Percentiles rank a stretch among this genome's conserved stretches.
These are phyloP conservation scores for Eira barbara DNA, from an alignment of 2,113 vertebrate genomes.

Conservation along the genomic window DNA sequence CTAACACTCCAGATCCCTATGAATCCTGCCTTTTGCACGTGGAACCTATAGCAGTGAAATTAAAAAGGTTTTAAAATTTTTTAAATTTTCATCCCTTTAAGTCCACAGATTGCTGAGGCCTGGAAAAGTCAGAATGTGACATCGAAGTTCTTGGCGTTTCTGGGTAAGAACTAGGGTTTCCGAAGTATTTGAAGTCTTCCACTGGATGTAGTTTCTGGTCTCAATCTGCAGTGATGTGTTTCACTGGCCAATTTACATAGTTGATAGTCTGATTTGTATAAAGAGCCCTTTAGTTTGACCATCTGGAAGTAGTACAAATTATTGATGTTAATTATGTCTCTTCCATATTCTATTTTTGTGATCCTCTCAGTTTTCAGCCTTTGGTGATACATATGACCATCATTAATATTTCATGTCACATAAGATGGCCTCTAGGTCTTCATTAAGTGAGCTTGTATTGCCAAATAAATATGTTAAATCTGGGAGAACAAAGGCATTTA, in stretches of 20 bases:
- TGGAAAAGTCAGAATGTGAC: background rate
- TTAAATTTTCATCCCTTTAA: background rate
- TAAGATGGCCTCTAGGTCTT: conserved; percentile 46
- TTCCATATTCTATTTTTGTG: conserved; percentile 41
- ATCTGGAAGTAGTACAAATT: conserved; percentile 51
- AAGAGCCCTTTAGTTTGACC: background rate
- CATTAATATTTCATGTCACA: conserved; percentile 54
- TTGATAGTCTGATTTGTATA: conserved; percentile 53
- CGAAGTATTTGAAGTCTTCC: conserved; percentile 27
- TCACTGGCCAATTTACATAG: conserved; percentile 25
- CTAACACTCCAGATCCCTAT: background rate
- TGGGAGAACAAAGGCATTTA: background rate
- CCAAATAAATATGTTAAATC: background rate
- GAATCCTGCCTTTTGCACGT: background rate
- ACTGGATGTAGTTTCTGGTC: background rate
- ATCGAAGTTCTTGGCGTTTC: background rate
- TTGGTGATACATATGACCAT: conserved; percentile 44
- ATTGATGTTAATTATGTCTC: conserved; percentile 51
- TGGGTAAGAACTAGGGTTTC: background rate
- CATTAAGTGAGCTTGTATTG: conserved; percentile 18
- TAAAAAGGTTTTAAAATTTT: background rate
- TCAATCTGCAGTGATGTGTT: conserved; percentile 40
- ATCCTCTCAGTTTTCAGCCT: conserved; percentile 39
- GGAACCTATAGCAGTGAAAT: too few relatives aligned
- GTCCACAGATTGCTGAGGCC: background rate